These are phyloP conservation scores for Eurois occulta DNA, from an alignment of 2,888 invertebrate genomes.

Conservation along the genomic window DNA sequence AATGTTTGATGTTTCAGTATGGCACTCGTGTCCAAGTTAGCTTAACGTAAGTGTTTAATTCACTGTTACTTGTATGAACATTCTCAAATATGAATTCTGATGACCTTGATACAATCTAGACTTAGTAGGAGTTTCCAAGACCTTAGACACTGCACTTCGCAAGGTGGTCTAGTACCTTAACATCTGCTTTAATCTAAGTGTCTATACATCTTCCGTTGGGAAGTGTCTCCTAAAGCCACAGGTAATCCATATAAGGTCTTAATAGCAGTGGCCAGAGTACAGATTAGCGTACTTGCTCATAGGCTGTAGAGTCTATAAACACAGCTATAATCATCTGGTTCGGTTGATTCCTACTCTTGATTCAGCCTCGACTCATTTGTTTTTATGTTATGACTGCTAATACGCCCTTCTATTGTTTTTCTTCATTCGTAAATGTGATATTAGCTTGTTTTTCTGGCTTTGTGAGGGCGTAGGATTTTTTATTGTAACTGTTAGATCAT, in stretches of 20 bases:
- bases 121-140: not conserved
- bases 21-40: not conserved
- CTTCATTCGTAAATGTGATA: slow-evolving; percentile 10
- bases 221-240: slow-evolving; percentile 25
- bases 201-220: not conserved
- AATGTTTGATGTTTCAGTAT: not conserved
- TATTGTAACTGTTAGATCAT: not conserved
- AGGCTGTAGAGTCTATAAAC: slow-evolving; percentile 33
- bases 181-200: not conserved
- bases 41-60: not conserved
- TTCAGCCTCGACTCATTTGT: slow-evolving; percentile 31
- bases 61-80: not conserved
- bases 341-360: slow-evolving; percentile 22
- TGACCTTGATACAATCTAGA: not conserved
- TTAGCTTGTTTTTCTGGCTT: slow-evolving; percentile 2
- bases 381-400: slow-evolving; percentile 38
- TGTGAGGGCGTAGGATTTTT: not conserved
- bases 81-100: not conserved
- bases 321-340: slow-evolving; percentile 32
- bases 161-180: not conserved
- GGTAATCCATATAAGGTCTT: slow-evolving; percentile 17
- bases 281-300: slow-evolving; percentile 2
- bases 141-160: not conserved
- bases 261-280: not conserved
- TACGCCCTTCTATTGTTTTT: slow-evolving; percentile 21